Evolutionary conservation across 2,797 vertebrate species (phyloP).

Genomic region (Smutsia gigantea): DNA sequence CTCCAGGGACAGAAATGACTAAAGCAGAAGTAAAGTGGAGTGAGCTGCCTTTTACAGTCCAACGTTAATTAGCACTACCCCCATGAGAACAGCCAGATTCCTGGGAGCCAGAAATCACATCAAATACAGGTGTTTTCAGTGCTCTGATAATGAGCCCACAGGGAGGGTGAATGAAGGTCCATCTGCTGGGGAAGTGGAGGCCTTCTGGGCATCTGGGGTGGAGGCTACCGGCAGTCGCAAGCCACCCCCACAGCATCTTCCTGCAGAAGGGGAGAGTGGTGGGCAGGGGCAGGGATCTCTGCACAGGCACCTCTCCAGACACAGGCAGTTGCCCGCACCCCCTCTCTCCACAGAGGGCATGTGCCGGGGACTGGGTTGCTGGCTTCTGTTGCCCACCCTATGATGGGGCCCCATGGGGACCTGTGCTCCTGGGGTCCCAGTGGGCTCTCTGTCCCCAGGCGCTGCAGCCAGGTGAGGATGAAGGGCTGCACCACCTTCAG

Average conservation of each 20-base stretch:
- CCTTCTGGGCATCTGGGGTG: not conserved
- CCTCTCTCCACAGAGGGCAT: not conserved
- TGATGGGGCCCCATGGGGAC: not conserved
- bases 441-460: not conserved
- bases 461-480: not conserved
- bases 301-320: not conserved
- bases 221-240: constrained; percentile 39
- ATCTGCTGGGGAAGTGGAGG: not conserved
- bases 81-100: not conserved
- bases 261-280: not conserved
- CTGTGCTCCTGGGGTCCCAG: fast-evolving
- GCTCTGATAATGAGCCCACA: not conserved
- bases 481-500: not conserved
- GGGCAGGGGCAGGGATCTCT: not conserved
- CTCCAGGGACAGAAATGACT: not conserved
- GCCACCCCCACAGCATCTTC: not conserved
- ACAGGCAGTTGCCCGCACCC: not conserved
- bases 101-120: constrained; percentile 64
- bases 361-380: not conserved
- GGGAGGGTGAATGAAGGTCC: not conserved
- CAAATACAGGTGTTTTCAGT: constrained; percentile 9
- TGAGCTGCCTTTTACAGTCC: not conserved
- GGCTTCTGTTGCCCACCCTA: not conserved
- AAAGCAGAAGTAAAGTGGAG: not conserved
- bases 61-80: not conserved